Base-by-base conservation (phyloP, 2,888 invertebrate species). In the Oscheius onirici region DNA sequence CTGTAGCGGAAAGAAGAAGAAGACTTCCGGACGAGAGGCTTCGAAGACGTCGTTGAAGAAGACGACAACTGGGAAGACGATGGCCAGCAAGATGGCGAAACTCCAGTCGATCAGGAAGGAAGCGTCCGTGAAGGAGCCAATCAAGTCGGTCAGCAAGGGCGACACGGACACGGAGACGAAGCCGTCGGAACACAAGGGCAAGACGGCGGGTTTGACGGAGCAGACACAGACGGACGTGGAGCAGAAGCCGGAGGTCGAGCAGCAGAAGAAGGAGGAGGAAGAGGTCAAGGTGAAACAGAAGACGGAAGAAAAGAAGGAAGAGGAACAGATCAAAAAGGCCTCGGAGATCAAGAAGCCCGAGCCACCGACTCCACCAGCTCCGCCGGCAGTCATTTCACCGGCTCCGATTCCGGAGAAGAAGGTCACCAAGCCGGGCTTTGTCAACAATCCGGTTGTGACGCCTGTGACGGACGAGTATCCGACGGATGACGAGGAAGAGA, bases 401-500 rank as follows among this genome's bases (percentile, higher is more conserved):
- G 17, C 20, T 10, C 44, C 40, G 10, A 17, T 20, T 28, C 58
- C 58, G 58, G 17, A 10, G 58, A 41, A 15, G 20, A 41, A 40
- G 13, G 22, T 17, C 22, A 43, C 22, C 2, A 41, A 41, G 24
- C 49, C 20, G 28, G 44, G 44, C 17, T 28, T 63, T 20, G 28
- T 63, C 26, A 24, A 44, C 46, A 52, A 66, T 54, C 66, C 66
- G 8, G 6, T 51, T 5, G 66, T 66, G 41, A 66, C 66, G 10
- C 54, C 66, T 1, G 52, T 52, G 40, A 66, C 66, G 2, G 52
- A 66, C 20, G 66, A 66, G n/a, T 66, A 52, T 49, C 52, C 66
- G 22, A 66, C 66, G 24, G 66, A 66, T 20, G 66, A 66, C 13
- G 66, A 52, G n/a, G 66, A 66, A 24, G 66, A 66, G 43, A 34